phyloP scores from a whole-genome alignment of 2,888 invertebrate species.

The Aproaerema taeniolella region DNA sequence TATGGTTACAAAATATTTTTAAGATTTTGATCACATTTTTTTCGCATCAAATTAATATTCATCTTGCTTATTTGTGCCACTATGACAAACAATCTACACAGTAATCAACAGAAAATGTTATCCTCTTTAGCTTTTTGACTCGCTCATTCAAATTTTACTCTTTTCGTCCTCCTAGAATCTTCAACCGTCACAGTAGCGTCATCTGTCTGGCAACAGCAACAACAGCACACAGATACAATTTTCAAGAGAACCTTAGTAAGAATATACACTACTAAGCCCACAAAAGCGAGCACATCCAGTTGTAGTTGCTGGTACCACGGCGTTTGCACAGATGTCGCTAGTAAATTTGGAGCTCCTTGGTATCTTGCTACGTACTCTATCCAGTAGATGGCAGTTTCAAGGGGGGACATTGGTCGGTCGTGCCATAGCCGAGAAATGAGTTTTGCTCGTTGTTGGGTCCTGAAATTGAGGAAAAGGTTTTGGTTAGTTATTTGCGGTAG shows the following conservation, averaged over 20 bases:
- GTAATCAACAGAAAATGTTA: too few species aligned
- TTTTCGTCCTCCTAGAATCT: constrained; percentile 49
- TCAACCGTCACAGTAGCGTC: constrained; percentile 30
- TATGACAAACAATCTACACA: too few species aligned
- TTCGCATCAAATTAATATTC: too few species aligned
- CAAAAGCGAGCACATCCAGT: constrained; percentile 57
- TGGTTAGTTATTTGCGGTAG: too few species aligned
- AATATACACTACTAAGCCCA: constrained; percentile 50
- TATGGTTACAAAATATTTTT: too few species aligned
- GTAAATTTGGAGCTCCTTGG: constrained; percentile 57
- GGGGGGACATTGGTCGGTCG: constrained; percentile 73
- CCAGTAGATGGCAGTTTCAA: constrained; percentile 80
- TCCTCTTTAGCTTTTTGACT: too few species aligned
- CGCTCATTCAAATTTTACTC: constrained; percentile 67
- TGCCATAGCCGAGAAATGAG: constrained; percentile 70
- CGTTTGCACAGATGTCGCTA: constrained; percentile 44
- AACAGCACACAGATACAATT: constrained; percentile 49
- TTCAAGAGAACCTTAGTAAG: constrained; percentile 47
- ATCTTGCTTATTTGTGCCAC: too few species aligned
- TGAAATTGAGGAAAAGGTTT: constrained; percentile 40
- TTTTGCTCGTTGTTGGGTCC: constrained; percentile 56
- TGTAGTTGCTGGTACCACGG: constrained; percentile 61
- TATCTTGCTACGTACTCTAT: constrained; percentile 75
- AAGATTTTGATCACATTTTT: too few species aligned
- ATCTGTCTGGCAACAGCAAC: constrained; percentile 40